Base-by-base conservation (phyloP, 2,888 invertebrate genomes). In the Pelosia muscerda region DNA sequence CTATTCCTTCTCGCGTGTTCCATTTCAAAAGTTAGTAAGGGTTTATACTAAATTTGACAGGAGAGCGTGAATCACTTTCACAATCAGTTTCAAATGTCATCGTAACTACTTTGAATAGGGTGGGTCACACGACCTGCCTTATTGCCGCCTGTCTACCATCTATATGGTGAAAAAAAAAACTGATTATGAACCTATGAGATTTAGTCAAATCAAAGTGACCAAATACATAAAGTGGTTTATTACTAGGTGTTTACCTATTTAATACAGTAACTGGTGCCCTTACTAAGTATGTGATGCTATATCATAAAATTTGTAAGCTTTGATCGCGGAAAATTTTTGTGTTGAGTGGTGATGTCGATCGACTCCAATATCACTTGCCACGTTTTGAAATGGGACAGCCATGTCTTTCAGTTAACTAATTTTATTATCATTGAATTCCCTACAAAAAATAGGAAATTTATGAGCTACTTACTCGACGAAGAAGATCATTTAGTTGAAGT, bases 401-500 rank as follows among this genome's bases (percentile, higher is more conserved):
- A 19, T 2, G 42, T 19, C 8, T 15, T 38, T 42, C 19, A 19
- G 5, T 2, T 6, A 5, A 1, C 1, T 49, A n/a, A 10, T 31
- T 26, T 26, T n/a, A n/a, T n/a, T n/a, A n/a, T n/a, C n/a, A n/a
- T n/a, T n/a, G n/a, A n/a, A n/a, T n/a, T n/a, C n/a, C n/a, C n/a
- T n/a, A n/a, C n/a, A n/a, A n/a, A n/a, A n/a, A n/a, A n/a, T n/a
- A n/a, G n/a, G n/a, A n/a, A n/a, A n/a, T n/a, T n/a, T n/a, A n/a
- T n/a, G n/a, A n/a, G n/a, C n/a, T n/a, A n/a, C n/a, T n/a, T n/a
- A n/a, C n/a, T n/a, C n/a, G n/a, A n/a, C n/a, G n/a, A n/a, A n/a
- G n/a, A n/a, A n/a, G n/a, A n/a, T 22, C 11, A n/a, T n/a, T 31
- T 11, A 58, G 58, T n/a, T 49, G 49, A 9, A 69, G 73, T 58